Conservation (phyloP, 2,113 vertebrate genomes). For the Orthonyx spaldingii region DNA sequence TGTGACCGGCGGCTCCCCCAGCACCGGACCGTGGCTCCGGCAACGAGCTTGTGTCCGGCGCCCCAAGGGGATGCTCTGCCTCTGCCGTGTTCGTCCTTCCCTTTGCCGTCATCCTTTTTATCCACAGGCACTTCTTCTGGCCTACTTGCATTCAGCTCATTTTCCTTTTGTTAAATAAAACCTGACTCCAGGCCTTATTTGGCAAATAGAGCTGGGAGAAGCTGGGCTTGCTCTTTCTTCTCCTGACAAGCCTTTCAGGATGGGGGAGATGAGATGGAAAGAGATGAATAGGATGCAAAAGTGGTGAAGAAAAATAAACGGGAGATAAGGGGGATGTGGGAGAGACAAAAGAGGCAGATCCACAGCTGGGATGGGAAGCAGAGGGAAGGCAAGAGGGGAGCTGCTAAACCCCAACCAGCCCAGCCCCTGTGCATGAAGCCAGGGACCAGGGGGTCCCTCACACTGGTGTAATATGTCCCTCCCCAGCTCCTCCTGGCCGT, state of each 20-base stretch:
- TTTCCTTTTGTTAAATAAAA: slow-evolving; percentile 49
- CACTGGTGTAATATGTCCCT: neutral
- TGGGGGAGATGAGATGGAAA: neutral
- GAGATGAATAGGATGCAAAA: slow-evolving; percentile 29
- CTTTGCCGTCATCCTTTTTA: neutral
- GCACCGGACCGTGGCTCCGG: neutral
- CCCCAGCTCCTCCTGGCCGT: neutral
- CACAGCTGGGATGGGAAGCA: neutral
- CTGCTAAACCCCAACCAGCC: neutral
- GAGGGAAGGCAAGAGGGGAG: neutral
- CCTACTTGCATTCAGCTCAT: slow-evolving; percentile 41
- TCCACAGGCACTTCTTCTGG: neutral
- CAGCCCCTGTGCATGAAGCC: rapidly evolving
- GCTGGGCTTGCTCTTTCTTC: slow-evolving; percentile 10
- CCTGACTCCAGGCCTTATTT: slow-evolving; percentile 45
- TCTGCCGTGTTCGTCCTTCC: neutral
- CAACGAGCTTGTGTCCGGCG: neutral
- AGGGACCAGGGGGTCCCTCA: neutral
- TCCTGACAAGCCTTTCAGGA: slow-evolving; percentile 42
- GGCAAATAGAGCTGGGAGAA: slow-evolving; percentile 36
- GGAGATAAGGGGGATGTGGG: neutral
- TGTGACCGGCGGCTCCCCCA: neutral
- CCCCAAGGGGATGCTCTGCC: neutral
- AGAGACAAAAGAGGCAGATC: neutral
- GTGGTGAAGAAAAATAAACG: neutral